phyloP scores from a whole-genome alignment of 2,888 invertebrate species.

The Apeira syringaria region DNA sequence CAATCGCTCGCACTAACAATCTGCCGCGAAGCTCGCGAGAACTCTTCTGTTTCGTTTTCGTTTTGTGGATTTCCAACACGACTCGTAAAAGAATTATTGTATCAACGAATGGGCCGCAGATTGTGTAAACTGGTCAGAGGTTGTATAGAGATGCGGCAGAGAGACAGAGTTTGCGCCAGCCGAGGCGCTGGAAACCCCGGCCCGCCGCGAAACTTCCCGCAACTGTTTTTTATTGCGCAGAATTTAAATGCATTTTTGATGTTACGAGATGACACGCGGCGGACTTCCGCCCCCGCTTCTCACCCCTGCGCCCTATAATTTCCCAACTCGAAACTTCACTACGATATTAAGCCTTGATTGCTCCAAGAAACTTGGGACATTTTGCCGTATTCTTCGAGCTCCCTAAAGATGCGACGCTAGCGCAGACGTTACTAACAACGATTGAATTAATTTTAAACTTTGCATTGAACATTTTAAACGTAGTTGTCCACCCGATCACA shows the following conservation, averaged over 20 bases:
- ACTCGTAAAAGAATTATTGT: constrained; percentile 45
- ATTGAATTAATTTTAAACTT: constrained; percentile 73
- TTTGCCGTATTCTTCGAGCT: constrained; percentile 81
- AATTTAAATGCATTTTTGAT: constrained; percentile 85
- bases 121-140: constrained; percentile 54
- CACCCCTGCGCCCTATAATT: constrained; percentile 76
- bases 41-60: constrained; percentile 28
- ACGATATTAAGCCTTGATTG: constrained; percentile 84
- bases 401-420: constrained; percentile 76
- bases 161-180: constrained; percentile 15
- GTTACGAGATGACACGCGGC: constrained; percentile 84
- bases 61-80: constrained; percentile 28
- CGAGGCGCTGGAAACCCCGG: constrained; percentile 54
- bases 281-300: constrained; percentile 64
- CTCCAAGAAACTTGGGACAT: constrained; percentile 83
- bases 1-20: constrained; percentile 58
- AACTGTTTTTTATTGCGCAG: constrained; percentile 83
- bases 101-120: constrained; percentile 51
- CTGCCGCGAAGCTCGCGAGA: constrained; percentile 34
- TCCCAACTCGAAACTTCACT: constrained; percentile 83
- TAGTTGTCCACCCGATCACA: constrained; percentile 28
- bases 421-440: constrained; percentile 73
- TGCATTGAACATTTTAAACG: constrained; percentile 44
- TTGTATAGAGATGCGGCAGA: constrained; percentile 52
- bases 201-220: constrained; percentile 77